Evolutionary conservation across 2,113 vertebrate species (phyloP).

Genomic region (Tursiops truncatus): DNA sequence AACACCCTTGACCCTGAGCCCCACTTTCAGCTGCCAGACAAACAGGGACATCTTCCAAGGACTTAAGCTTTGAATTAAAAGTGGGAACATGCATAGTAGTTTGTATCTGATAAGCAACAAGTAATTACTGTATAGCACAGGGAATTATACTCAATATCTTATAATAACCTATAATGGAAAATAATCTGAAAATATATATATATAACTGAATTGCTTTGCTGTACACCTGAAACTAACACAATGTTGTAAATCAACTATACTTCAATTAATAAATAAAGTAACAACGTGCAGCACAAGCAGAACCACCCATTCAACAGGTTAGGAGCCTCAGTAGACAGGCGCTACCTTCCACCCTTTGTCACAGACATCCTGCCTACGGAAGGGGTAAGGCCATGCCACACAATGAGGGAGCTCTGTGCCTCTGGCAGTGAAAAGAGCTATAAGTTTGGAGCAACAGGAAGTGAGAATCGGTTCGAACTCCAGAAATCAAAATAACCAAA

Average conservation of each 20-base stretch:
- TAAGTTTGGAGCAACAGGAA: conserved; percentile 10
- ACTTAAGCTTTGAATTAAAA: conserved; percentile 23
- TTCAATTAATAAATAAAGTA: not conserved
- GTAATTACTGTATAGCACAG: not conserved
- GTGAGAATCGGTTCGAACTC: not conserved
- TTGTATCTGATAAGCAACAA: not conserved
- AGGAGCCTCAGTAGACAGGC: conserved; percentile 19
- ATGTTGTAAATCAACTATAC: not conserved
- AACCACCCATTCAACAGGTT: not conserved
- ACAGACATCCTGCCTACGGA: conserved; percentile 64
- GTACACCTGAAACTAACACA: not conserved
- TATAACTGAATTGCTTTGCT: not conserved
- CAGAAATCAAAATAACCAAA: conserved; percentile 35
- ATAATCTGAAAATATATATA: not conserved
- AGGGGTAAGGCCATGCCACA: conserved; percentile 15
- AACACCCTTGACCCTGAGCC: not conserved
- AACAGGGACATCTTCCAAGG: not conserved
- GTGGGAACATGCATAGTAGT: not conserved
- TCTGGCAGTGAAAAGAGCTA: not conserved
- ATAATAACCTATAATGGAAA: not conserved
- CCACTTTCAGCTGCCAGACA: not conserved
- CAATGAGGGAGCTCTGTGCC: conserved; percentile 45
- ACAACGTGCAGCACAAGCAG: not conserved
- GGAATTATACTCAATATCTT: not conserved
- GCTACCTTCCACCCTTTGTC: conserved; percentile 72